A percentile compares a stretch with the other conserved stretches of the same genome.
Conservation (phyloP, 2,113 vertebrate genomes). For the Benitochromis conjunctus region DNA sequence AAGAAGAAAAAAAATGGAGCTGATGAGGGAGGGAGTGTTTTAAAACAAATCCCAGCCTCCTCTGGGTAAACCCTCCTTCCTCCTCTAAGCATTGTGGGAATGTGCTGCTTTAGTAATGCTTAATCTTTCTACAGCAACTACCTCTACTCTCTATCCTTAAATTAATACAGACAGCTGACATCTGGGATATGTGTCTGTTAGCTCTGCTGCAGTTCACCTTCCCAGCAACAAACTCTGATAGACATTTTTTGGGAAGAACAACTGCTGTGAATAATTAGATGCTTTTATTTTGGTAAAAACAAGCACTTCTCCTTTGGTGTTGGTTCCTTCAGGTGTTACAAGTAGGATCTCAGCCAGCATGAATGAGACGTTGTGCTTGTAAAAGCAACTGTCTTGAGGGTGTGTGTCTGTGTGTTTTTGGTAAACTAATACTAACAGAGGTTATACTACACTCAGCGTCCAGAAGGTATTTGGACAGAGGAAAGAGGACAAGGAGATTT, state of each 20-base stretch:
- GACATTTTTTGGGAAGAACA: background rate
- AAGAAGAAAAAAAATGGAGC: background rate
- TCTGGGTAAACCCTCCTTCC: background rate
- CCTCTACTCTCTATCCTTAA: background rate
- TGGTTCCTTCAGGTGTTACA: background rate
- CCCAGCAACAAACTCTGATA: background rate
- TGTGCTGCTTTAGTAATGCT: background rate
- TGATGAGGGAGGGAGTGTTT: background rate
- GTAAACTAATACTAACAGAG: background rate
- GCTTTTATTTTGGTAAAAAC: background rate
- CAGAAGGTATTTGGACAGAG: background rate
- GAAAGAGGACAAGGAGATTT: background rate
- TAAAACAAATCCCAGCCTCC: conserved; percentile 7
- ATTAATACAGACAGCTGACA: background rate
- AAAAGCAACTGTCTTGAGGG: background rate
- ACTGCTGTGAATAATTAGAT: background rate
- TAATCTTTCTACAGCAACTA: background rate
- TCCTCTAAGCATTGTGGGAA: conserved; percentile 41
- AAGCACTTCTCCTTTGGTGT: background rate
- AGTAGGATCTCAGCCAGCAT: background rate
- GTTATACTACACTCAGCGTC: background rate
- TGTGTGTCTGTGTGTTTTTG: background rate
- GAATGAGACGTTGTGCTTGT: background rate
- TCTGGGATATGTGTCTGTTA: background rate
- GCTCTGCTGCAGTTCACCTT: background rate